Percentiles rank a stretch among this genome's conserved stretches.
Conservation (phyloP, 2,797 vertebrate genomes). For the Pipistrellus pygmaeus region DNA sequence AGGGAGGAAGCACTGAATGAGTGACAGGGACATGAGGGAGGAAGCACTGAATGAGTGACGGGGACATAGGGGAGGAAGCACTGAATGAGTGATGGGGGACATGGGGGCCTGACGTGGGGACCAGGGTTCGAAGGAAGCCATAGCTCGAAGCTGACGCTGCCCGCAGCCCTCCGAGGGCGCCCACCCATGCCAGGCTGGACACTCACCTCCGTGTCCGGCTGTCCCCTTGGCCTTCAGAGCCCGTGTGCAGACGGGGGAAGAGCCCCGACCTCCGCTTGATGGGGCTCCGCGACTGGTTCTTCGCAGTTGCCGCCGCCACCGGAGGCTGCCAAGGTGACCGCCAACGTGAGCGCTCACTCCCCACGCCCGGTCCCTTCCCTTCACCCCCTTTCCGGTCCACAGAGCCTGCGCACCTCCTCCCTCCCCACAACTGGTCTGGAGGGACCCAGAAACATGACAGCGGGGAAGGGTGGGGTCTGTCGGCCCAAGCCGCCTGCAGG, state of each 20-base stretch:
- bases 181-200: not conserved
- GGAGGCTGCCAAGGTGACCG: slow-evolving; percentile 90
- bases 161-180: not conserved
- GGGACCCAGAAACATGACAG: not conserved
- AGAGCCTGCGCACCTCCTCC: not conserved
- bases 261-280: slow-evolving; percentile 97
- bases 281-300: slow-evolving; percentile 96
- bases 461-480: too few relatives aligned
- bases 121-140: not conserved
- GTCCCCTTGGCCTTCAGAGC: slow-evolving; percentile 92
- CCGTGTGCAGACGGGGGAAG: slow-evolving; percentile 96
- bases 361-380: not conserved
- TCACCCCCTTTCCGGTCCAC: not conserved
- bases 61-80: too few relatives aligned
- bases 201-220: slow-evolving; percentile 91
- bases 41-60: too few relatives aligned
- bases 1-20: too few relatives aligned
- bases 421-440: not conserved
- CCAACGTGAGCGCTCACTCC: not conserved
- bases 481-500: too few relatives aligned
- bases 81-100: too few relatives aligned
- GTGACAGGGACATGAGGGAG: too few relatives aligned
- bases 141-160: not conserved
- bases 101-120: not conserved
- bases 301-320: slow-evolving; percentile 85